Percentiles rank a stretch among this genome's conserved stretches.
These are phyloP conservation scores for Caenorhabditis becei DNA, from an alignment of 2,888 invertebrate genomes.

Conservation along the genomic window DNA sequence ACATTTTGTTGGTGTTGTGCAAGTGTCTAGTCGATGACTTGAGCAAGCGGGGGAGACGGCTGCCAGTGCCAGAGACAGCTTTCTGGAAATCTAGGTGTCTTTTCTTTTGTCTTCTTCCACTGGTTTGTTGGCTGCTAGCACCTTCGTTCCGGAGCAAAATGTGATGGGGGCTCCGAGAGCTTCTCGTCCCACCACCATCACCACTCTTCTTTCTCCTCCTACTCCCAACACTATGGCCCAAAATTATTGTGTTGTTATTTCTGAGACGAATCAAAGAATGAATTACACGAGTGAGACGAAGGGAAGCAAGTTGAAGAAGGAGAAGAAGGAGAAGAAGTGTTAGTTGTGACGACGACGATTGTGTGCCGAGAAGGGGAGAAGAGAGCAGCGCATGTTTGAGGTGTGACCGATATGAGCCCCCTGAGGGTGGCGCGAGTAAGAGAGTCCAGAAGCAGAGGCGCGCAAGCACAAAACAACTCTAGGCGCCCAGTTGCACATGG, in stretches of 20 bases:
- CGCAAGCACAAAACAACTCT: constrained; percentile 39
- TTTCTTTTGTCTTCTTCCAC: constrained; percentile 17
- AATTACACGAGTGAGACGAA: constrained; percentile 26
- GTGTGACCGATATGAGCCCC: constrained; percentile 61
- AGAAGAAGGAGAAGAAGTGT: constrained; percentile 32
- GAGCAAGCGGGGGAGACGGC: constrained; percentile 14
- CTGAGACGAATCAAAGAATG: constrained; percentile 47
- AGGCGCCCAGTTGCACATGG: not conserved
- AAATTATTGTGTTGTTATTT: constrained; percentile 38
- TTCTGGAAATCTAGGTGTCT: constrained; percentile 17
- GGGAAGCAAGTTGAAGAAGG: constrained; percentile 12
- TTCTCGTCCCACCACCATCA: not conserved
- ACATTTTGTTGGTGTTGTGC: constrained; percentile 22
- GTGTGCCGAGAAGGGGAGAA: constrained; percentile 34
- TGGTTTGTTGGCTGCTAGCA: constrained; percentile 1
- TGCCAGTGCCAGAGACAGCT: constrained; percentile 30
- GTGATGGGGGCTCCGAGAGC: not conserved
- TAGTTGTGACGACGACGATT: constrained; percentile 39
- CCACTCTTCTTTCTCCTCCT: not conserved
- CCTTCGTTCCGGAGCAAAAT: not conserved
- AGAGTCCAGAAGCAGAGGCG: constrained; percentile 35
- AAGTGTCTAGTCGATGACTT: constrained; percentile 18
- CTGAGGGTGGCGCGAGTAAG: constrained; percentile 52
- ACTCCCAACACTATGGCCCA: constrained; percentile 7
- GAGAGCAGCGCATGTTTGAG: constrained; percentile 56